Percentiles rank a stretch among this genome's conserved stretches.
Conservation (phyloP, 1,140 invertebrate species). For the Papilio polyxenes region DNA sequence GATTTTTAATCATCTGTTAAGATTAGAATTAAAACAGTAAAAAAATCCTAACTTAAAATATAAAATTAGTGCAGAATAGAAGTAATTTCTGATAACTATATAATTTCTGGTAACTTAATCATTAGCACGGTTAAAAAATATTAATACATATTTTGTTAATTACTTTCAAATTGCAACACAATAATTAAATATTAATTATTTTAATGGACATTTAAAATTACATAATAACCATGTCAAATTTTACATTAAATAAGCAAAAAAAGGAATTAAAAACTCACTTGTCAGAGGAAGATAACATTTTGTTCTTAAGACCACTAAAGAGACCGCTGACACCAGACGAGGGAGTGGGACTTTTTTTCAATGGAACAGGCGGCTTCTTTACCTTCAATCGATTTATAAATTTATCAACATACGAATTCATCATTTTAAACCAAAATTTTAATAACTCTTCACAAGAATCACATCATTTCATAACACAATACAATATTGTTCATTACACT, state of each 20-base stretch:
- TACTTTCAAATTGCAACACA: too few species aligned
- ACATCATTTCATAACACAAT: background rate
- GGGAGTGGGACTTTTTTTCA: slow-evolving; percentile 84
- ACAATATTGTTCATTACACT: background rate
- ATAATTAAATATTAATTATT: too few species aligned
- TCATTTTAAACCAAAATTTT: slow-evolving; percentile 8
- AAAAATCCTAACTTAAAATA: too few species aligned
- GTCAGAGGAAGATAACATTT: slow-evolving; percentile 76
- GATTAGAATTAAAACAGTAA: too few species aligned
- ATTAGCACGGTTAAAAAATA: too few species aligned
- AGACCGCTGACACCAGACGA: slow-evolving; percentile 78
- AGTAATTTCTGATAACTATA: too few species aligned
- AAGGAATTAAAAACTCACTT: slow-evolving; percentile 61
- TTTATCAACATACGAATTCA: background rate
- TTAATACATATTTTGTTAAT: too few species aligned
- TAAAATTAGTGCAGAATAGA: too few species aligned
- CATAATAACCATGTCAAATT: too few species aligned
- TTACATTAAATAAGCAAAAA: background rate
- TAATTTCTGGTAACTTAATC: too few species aligned
- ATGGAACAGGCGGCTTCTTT: slow-evolving; percentile 83
- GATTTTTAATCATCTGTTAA: too few species aligned
- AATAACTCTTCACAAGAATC: slow-evolving; percentile 7
- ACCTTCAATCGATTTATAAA: slow-evolving; percentile 52
- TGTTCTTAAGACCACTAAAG: slow-evolving; percentile 82
- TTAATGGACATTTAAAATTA: too few species aligned